Evolutionary conservation across 2,113 vertebrate genomes (phyloP).

Genomic region (Colaptes auratus): DNA sequence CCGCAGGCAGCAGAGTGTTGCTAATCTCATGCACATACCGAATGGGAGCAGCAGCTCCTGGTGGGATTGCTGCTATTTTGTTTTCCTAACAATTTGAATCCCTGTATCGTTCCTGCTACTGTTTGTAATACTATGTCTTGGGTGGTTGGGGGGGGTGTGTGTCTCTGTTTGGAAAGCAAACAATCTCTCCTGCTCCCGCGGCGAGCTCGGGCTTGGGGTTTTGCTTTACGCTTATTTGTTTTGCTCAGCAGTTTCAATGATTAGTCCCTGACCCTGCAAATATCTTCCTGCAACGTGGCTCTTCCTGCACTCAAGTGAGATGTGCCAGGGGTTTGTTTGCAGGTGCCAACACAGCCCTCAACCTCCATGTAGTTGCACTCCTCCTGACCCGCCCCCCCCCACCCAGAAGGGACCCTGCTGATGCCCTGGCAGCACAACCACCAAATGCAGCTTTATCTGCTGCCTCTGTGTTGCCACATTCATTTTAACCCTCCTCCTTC

Average conservation of each 20-base stretch:
- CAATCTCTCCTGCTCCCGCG: slow-evolving; percentile 27
- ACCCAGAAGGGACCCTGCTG: too few relatives aligned
- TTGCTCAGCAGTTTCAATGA: slow-evolving; percentile 48
- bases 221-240: slow-evolving; percentile 30
- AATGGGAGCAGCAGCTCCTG: slow-evolving; percentile 33
- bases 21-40: slow-evolving; percentile 44
- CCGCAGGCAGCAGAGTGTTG: slow-evolving; percentile 28
- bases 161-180: slow-evolving; percentile 71
- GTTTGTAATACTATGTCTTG: slow-evolving; percentile 47
- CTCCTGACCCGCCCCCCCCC: background rate
- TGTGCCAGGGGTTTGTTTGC: background rate
- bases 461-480: too few relatives aligned
- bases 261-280: slow-evolving; percentile 23
- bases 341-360: background rate
- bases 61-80: slow-evolving; percentile 57
- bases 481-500: too few relatives aligned
- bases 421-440: background rate
- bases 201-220: background rate
- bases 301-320: background rate
- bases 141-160: background rate
- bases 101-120: slow-evolving; percentile 58
- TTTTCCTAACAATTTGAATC: slow-evolving; percentile 55
- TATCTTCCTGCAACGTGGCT: background rate
- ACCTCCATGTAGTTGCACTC: background rate
- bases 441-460: background rate